Percentiles rank a stretch among this genome's conserved stretches.
Conservation (phyloP, 2,797 vertebrate species). For the Tachyglossus aculeatus region DNA sequence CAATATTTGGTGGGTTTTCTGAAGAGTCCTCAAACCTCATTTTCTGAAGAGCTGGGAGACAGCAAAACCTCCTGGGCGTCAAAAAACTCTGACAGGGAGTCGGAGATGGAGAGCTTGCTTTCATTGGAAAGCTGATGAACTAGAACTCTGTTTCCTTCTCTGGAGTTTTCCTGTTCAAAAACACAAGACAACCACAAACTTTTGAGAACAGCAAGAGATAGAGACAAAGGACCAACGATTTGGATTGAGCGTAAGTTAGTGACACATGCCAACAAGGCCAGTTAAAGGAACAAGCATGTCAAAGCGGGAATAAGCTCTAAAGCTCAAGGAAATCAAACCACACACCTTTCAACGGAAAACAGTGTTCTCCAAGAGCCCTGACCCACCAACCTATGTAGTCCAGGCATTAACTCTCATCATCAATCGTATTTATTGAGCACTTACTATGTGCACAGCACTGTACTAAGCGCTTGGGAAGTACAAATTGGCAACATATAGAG, state of each 20-base stretch:
- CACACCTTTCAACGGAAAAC: neutral
- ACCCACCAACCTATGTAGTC: too few relatives aligned
- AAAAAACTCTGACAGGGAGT: constrained; percentile 95
- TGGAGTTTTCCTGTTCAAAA: constrained; percentile 81
- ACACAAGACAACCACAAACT: constrained; percentile 15
- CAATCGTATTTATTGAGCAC: too few relatives aligned
- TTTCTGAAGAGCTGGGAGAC: constrained; percentile 97
- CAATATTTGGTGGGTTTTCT: neutral
- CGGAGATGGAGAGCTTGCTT: constrained; percentile 90
- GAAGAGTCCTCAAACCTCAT: constrained; percentile 82
- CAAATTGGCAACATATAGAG: too few relatives aligned
- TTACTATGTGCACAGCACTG: too few relatives aligned
- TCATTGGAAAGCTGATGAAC: constrained; percentile 95
- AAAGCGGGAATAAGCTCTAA: constrained; percentile 23
- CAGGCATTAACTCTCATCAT: too few relatives aligned
- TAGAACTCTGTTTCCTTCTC: constrained; percentile 80
- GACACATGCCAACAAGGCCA: neutral
- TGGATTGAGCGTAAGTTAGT: neutral
- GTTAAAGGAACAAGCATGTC: constrained; percentile 13
- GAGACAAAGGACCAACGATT: neutral
- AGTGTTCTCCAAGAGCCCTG: neutral
- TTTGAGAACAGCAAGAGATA: constrained; percentile 26
- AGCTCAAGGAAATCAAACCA: constrained; percentile 15
- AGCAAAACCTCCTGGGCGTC: constrained; percentile 97
- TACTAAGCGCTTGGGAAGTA: too few relatives aligned